Base-by-base conservation (phyloP, 1,140 invertebrate genomes). In the Papilio polytes region DNA sequence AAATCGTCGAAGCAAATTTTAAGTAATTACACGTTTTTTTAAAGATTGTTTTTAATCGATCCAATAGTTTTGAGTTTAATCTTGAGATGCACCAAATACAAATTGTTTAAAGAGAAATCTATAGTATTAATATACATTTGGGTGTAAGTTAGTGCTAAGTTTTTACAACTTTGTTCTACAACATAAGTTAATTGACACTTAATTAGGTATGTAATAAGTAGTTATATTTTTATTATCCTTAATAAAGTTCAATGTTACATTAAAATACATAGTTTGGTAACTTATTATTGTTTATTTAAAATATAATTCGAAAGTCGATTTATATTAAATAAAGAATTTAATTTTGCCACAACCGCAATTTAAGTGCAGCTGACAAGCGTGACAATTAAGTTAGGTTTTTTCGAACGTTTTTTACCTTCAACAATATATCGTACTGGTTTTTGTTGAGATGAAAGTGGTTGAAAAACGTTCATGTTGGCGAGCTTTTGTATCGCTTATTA, bases 331-430 rank as follows among this genome's bases (percentile, higher is more conserved):
- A 36, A 70, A 70, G 36, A 1, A 66, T 15, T 70, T 18, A 31
- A 70, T 3, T 13, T 70, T 22, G 59, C 8, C 63, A 12, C 77
- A 66, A 66, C 77, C 77, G 26, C 53, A 73, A 74, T 80, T 78
- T 73, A 36, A 78, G 78, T 48, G 70, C 46, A 76, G 83, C 44
- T 80, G 87, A 88, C 84, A 86, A 80, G 85, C 90, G 88, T 91
- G 84, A 89, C 89, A 92, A 92, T 93, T 87, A 83, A 92, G 88
- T 93, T 93, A 91, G 80, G 83, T 86, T 87, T 92, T 93, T 93
- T 93, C 86, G 81, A 83, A 74, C 41, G 81, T 81, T 87, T 89
- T 88, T 88, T 86, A 85, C 20, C 78, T 59, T 73, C 78, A 18
- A 81, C 84, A 86, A 88, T 86, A 86, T 88, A 85, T 87, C 84